Percentiles rank a stretch among this genome's conserved stretches.
Evolutionary conservation across 1,140 invertebrate species (phyloP).

Genomic region (Dolichoris vasculosae): DNA sequence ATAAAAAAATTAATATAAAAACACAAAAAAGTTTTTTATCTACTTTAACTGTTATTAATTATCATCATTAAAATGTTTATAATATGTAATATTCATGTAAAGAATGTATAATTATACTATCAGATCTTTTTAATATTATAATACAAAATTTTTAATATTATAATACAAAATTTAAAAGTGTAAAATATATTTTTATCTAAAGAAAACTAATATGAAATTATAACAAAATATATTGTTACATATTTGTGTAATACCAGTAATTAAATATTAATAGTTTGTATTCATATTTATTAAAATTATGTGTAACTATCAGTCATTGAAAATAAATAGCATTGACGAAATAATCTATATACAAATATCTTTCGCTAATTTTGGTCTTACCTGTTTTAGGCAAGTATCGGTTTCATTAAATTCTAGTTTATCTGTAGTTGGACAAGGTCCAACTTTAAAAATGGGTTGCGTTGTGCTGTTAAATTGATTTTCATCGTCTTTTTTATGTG

Average conservation of each 20-base stretch:
- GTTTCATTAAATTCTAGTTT: background rate
- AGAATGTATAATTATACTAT: no score
- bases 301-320: no score
- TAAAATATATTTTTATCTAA: no score
- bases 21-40: no score
- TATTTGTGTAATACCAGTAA: background rate
- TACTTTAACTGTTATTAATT: no score
- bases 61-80: no score
- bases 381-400: slow-evolving; percentile 38
- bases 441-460: background rate
- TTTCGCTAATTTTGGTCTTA: background rate
- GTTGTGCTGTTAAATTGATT: background rate
- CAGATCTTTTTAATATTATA: no score
- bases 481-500: background rate
- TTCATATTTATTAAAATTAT: background rate
- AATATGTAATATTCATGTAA: no score
- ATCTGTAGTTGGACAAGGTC: slow-evolving; percentile 26
- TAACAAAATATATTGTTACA: background rate
- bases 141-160: no score
- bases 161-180: no score
- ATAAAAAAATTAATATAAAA: no score
- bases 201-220: background rate
- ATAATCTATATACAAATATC: background rate
- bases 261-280: background rate
- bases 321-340: no score